A percentile compares a stretch with the other conserved stretches of the same genome.
Conservation (phyloP, 2,888 invertebrate species). For the Caenorhabditis japonica region DNA sequence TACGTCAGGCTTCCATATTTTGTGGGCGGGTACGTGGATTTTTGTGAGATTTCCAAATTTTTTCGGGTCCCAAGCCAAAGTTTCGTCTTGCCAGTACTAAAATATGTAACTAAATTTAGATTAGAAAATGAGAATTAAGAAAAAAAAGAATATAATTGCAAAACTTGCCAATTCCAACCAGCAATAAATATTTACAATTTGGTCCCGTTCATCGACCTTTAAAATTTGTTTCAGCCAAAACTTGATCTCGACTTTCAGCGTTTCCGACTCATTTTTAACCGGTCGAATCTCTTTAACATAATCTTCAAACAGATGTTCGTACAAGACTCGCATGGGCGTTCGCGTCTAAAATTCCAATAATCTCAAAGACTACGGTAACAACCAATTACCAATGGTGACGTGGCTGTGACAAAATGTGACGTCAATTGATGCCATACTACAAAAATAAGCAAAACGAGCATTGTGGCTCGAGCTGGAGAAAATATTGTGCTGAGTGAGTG, state of each 20-base stretch:
- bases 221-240: constrained; percentile 77
- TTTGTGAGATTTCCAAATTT: constrained; percentile 70
- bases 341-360: constrained; percentile 13
- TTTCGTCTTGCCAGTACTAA: constrained; percentile 72
- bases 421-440: constrained; percentile 19
- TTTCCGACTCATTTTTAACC: constrained; percentile 67
- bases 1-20: constrained; percentile 76
- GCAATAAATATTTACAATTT: constrained; percentile 74
- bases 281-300: constrained; percentile 72
- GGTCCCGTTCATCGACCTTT: constrained; percentile 73
- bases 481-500: background rate
- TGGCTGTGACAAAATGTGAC: constrained; percentile 12
- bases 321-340: constrained; percentile 64
- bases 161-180: constrained; percentile 70
- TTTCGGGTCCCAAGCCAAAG: constrained; percentile 71
- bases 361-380: background rate
- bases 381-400: constrained; percentile 31
- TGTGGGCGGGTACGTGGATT: constrained; percentile 73
- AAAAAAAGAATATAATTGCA: too few species aligned
- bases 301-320: constrained; percentile 67
- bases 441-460: constrained; percentile 14
- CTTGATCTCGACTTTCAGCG: constrained; percentile 67
- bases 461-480: constrained; percentile 17
- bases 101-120: background rate
- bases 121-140: too few species aligned